These are phyloP conservation scores for Trichonephila clavata DNA, from an alignment of 1,140 invertebrate species.

Conservation along the genomic window DNA sequence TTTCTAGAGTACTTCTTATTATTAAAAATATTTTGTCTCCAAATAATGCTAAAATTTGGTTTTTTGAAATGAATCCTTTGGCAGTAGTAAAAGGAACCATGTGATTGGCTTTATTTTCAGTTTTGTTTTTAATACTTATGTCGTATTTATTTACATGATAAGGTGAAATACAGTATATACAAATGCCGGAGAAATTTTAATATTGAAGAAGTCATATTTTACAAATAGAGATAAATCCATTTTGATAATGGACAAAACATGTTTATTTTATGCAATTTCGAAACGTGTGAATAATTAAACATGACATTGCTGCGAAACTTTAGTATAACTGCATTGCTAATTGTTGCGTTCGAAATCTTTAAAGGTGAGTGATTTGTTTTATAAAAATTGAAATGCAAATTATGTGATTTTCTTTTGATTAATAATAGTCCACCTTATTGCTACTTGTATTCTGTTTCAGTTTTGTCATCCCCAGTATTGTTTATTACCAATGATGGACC, in stretches of 20 bases:
- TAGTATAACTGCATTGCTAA: not conserved
- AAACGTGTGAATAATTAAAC: not conserved
- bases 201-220: not conserved
- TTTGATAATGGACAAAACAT: not conserved
- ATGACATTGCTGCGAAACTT: not conserved
- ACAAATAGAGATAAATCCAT: not conserved
- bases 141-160: not conserved
- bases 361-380: not conserved
- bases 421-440: not conserved
- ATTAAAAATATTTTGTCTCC: no score
- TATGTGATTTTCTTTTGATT: not conserved
- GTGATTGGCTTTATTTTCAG: not conserved
- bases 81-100: not conserved
- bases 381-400: no score
- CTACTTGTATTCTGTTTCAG: slow-evolving; percentile 36
- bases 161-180: not conserved
- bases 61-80: no score
- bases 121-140: not conserved
- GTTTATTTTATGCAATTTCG: not conserved
- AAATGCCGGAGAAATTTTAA: not conserved
- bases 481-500: slow-evolving; percentile 42
- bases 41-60: no score
- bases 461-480: not conserved
- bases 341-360: not conserved
- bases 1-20: no score